Percentiles rank a stretch among this genome's conserved stretches.
These are phyloP conservation scores for Strigops habroptila DNA, from an alignment of 2,113 vertebrate species.

Conservation along the genomic window DNA sequence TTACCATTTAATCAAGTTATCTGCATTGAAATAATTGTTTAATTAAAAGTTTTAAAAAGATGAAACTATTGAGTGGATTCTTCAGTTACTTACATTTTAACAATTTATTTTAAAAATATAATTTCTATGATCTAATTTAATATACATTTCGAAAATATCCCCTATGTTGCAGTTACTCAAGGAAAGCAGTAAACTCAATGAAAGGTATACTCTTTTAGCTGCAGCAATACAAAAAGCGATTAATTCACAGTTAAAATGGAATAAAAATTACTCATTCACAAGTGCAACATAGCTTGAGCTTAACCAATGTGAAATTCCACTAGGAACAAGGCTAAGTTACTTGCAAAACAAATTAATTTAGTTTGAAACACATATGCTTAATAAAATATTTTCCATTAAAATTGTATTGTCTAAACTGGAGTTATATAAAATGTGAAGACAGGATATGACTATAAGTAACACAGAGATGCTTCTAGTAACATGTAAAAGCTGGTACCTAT, in stretches of 20 bases:
- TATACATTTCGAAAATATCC: slow-evolving; percentile 42
- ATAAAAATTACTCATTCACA: slow-evolving; percentile 17
- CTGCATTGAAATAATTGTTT: neutral
- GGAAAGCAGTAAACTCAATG: slow-evolving; percentile 26
- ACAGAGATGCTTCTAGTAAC: neutral
- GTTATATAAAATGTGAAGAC: neutral
- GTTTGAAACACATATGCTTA: neutral
- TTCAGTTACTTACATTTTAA: neutral
- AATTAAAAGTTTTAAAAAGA: neutral
- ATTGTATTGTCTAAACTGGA: neutral
- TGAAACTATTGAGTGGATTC: neutral
- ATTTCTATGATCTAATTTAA: slow-evolving; percentile 30
- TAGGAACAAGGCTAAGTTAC: neutral
- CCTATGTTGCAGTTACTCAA: slow-evolving; percentile 38
- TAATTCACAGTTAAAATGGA: slow-evolving; percentile 49
- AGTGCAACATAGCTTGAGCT: slow-evolving; percentile 24
- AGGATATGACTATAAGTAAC: neutral
- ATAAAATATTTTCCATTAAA: neutral
- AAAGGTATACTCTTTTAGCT: slow-evolving; percentile 20
- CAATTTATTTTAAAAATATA: slow-evolving; percentile 38
- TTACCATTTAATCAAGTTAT: neutral
- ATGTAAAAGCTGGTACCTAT: neutral
- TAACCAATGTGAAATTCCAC: slow-evolving; percentile 15
- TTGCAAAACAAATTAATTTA: neutral
- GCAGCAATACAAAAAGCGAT: slow-evolving; percentile 36